Conservation (phyloP, 2,888 invertebrate species). For the Ophioninae sp. region DNA sequence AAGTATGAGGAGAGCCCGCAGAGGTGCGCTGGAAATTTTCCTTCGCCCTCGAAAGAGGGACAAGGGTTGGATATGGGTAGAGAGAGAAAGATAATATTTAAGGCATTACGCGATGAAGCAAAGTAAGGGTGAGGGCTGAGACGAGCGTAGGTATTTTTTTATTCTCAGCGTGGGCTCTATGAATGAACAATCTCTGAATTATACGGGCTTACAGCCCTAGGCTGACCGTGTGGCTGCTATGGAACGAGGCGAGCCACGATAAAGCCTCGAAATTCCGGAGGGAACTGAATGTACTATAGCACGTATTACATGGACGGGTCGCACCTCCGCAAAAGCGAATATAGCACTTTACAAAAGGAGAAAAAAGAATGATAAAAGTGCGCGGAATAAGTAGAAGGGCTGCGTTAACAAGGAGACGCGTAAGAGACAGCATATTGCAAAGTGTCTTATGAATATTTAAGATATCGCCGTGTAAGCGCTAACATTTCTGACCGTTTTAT, state of each 20-base stretch:
- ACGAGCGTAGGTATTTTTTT: conserved; percentile 39
- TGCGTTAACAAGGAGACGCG: conserved; percentile 18
- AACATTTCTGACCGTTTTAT: conserved; percentile 27
- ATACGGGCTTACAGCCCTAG: conserved; percentile 47
- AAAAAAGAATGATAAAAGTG: conserved; percentile 15
- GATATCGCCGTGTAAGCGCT: conserved; percentile 40
- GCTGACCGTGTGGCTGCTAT: conserved; percentile 24
- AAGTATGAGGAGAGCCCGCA: neutral
- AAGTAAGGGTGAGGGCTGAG: conserved; percentile 9
- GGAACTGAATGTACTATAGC: conserved; percentile 39
- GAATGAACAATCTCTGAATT: conserved; percentile 58
- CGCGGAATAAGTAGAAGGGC: conserved; percentile 38
- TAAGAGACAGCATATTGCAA: conserved; percentile 58
- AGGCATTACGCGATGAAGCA: conserved; percentile 15
- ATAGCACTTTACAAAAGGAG: neutral
- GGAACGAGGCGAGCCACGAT: conserved; percentile 45
- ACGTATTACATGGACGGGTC: conserved; percentile 15
- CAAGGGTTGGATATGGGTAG: conserved; percentile 15
- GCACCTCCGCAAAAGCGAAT: conserved; percentile 25
- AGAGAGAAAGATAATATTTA: neutral
- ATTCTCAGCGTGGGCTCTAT: conserved; percentile 52
- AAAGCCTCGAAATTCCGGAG: conserved; percentile 57
- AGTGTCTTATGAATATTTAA: conserved; percentile 67
- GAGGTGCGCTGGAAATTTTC: neutral
- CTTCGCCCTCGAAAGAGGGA: neutral